These are phyloP conservation scores for Hiodon alosoides DNA, from an alignment of 2,113 vertebrate species.

Conservation along the genomic window DNA sequence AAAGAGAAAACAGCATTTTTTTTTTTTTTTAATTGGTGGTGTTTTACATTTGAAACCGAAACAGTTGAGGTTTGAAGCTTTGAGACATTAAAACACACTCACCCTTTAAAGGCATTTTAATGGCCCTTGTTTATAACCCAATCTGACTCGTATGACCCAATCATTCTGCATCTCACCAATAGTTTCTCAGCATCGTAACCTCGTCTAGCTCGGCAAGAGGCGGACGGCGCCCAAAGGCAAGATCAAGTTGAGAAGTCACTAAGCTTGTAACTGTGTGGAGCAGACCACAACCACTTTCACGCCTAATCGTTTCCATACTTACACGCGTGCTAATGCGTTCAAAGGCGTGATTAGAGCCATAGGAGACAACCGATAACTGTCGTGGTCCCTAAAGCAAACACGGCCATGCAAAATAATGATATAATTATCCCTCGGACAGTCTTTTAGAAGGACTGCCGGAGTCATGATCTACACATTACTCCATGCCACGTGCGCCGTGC, in stretches of 20 bases:
- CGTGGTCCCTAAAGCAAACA: slow-evolving; percentile 35
- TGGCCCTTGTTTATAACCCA: slow-evolving; percentile 34
- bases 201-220: slow-evolving; percentile 23
- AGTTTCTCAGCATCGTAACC: slow-evolving; percentile 39
- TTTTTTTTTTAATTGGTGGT: too few species aligned
- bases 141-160: slow-evolving; percentile 37
- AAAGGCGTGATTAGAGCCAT: slow-evolving; percentile 48
- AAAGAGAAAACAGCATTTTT: too few species aligned
- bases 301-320: slow-evolving; percentile 44
- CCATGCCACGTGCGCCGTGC: too few species aligned
- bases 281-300: slow-evolving; percentile 37
- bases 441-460: slow-evolving; percentile 50
- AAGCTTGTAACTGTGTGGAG: neutral
- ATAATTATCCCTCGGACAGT: slow-evolving; percentile 51
- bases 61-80: neutral
- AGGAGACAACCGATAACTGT: slow-evolving; percentile 37
- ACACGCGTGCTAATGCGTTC: slow-evolving; percentile 39
- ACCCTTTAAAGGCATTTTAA: slow-evolving; percentile 33
- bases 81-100: slow-evolving; percentile 28
- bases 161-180: slow-evolving; percentile 36
- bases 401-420: slow-evolving; percentile 37
- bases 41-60: neutral
- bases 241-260: slow-evolving; percentile 38
- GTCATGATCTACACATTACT: slow-evolving; percentile 46
- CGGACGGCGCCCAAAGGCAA: slow-evolving; percentile 34